Evolutionary conservation across 1,140 invertebrate genomes (phyloP).

Genomic region (Ceratina japonica): DNA sequence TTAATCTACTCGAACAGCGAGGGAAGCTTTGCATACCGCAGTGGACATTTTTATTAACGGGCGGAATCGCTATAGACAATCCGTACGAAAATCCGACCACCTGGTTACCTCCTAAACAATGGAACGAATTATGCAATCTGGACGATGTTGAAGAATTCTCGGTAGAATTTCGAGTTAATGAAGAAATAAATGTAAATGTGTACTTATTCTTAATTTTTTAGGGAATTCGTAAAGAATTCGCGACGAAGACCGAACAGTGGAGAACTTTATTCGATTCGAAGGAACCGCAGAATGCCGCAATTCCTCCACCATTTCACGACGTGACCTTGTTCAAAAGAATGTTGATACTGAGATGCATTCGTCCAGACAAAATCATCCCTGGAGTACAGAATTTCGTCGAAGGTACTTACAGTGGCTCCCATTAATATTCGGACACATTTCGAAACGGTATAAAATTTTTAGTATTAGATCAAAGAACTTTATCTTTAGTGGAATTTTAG

Average conservation of each 20-base stretch:
- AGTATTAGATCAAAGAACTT: too few relatives aligned
- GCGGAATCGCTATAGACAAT: constrained; percentile 91
- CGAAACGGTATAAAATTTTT: too few relatives aligned
- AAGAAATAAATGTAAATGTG: too few relatives aligned
- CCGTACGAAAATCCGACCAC: constrained; percentile 84
- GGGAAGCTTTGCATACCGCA: constrained; percentile 85
- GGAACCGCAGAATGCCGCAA: constrained; percentile 83
- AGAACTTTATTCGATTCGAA: constrained; percentile 86
- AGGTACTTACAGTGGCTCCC: too few relatives aligned
- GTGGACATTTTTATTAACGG: constrained; percentile 94
- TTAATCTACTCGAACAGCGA: constrained; percentile 89
- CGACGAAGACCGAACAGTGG: constrained; percentile 83
- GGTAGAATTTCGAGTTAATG: constrained; percentile 67
- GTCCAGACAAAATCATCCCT: constrained; percentile 93
- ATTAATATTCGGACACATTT: too few relatives aligned
- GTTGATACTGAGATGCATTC: constrained; percentile 89
- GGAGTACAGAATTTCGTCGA: constrained; percentile 87
- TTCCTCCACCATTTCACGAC: constrained; percentile 86
- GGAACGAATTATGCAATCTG: constrained; percentile 91
- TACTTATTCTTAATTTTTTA: constrained; percentile 43
- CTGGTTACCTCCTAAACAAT: constrained; percentile 89
- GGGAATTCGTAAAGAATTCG: constrained; percentile 83
- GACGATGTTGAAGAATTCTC: constrained; percentile 82
- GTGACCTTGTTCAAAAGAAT: constrained; percentile 88
- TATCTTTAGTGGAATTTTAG: too few relatives aligned